Evolutionary conservation across 2,797 vertebrate genomes (phyloP).

Genomic region (Meriones psammophilus): DNA sequence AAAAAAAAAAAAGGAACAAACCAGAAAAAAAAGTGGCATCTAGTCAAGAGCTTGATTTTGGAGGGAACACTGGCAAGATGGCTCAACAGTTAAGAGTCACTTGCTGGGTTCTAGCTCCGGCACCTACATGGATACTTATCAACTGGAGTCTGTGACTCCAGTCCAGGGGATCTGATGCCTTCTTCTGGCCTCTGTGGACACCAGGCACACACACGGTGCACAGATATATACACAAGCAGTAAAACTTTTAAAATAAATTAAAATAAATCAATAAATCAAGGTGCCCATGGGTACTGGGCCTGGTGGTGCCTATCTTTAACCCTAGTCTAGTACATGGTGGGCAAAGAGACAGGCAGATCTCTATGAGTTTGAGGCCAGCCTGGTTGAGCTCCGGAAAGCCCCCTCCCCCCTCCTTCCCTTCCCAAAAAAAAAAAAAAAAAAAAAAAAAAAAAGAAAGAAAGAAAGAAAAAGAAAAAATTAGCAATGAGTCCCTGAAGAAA

Average conservation of each 20-base stretch:
- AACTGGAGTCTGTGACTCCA: neutral
- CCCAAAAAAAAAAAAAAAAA: too few relatives aligned
- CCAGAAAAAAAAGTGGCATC: conserved; percentile 9
- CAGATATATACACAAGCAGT: neutral
- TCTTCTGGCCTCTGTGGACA: neutral
- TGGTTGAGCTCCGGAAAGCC: neutral
- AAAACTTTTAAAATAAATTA: neutral
- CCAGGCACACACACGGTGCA: neutral
- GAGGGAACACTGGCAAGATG: neutral
- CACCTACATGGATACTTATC: neutral
- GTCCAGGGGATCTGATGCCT: neutral
- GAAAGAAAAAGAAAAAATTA: neutral
- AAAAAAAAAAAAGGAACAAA: too few relatives aligned
- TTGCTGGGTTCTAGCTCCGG: neutral
- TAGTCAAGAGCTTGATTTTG: conserved; percentile 13
- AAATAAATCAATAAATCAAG: neutral
- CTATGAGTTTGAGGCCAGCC: neutral
- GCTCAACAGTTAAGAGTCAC: neutral
- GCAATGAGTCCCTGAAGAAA: conserved; percentile 15
- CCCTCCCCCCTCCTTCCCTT: fast-evolving
- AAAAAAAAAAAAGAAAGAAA: too few relatives aligned
- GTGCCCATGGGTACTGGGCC: neutral
- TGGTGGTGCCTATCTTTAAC: neutral
- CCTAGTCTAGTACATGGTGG: neutral
- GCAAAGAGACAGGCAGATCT: neutral